Percentiles rank a stretch among this genome's conserved stretches.
Conservation (phyloP, 2,797 vertebrate genomes). For the Trachops cirrhosus region DNA sequence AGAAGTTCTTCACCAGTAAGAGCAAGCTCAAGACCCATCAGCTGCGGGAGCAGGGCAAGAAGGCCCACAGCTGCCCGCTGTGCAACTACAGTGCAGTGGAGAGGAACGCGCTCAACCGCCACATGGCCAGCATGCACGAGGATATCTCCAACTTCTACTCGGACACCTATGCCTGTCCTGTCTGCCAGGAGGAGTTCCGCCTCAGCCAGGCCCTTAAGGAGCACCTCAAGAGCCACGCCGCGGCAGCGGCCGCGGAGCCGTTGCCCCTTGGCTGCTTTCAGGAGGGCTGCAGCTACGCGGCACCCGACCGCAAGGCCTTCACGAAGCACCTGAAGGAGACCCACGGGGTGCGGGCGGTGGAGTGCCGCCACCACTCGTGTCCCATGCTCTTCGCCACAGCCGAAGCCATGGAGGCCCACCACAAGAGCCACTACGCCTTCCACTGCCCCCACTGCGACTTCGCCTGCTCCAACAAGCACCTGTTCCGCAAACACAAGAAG, state of each 20-base stretch:
- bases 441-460: conserved; percentile 96
- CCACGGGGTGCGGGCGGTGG: conserved; percentile 86
- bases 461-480: conserved; percentile 94
- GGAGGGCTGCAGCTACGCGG: conserved; percentile 85
- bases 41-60: conserved; percentile 92
- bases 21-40: conserved; percentile 95
- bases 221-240: conserved; percentile 94
- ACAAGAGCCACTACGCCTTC: conserved; percentile 93
- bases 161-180: conserved; percentile 89
- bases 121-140: conserved; percentile 91
- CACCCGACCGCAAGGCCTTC: conserved; percentile 87
- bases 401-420: conserved; percentile 92
- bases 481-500: conserved; percentile 92
- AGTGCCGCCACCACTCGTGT: conserved; percentile 94
- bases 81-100: conserved; percentile 96
- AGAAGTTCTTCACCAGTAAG: conserved; percentile 95
- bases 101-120: conserved; percentile 91
- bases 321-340: conserved; percentile 86
- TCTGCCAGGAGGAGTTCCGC: conserved; percentile 89
- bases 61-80: conserved; percentile 90
- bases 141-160: conserved; percentile 82
- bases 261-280: conserved; percentile 87
- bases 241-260: conserved; percentile 83
- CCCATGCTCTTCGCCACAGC: conserved; percentile 86
- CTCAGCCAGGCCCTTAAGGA: conserved; percentile 93